Evolutionary conservation across 2,113 vertebrate genomes (phyloP).

Genomic region (Trinectes maculatus): DNA sequence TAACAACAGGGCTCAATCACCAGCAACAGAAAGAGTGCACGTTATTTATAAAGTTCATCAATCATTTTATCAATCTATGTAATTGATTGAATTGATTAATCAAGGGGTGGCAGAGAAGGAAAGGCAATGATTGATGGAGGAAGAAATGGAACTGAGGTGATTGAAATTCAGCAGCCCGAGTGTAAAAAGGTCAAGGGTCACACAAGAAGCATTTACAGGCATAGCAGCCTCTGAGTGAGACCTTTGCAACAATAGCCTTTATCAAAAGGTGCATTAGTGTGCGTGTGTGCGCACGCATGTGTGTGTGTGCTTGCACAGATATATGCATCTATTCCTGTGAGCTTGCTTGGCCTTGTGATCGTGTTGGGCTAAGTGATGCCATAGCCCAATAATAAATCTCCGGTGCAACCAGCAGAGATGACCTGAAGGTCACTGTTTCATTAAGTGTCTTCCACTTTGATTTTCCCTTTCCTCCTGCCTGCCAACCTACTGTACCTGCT

Average conservation of each 20-base stretch:
- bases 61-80: constrained; percentile 63
- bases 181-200: constrained; percentile 65
- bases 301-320: neutral
- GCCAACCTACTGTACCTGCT: constrained; percentile 14
- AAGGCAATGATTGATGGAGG: constrained; percentile 60
- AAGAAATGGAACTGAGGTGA: constrained; percentile 25
- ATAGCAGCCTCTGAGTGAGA: constrained; percentile 4
- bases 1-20: constrained; percentile 27
- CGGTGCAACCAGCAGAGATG: constrained; percentile 60
- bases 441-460: constrained; percentile 80
- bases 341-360: constrained; percentile 61
- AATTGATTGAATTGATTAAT: constrained; percentile 67
- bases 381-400: constrained; percentile 78
- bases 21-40: constrained; percentile 10
- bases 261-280: constrained; percentile 8
- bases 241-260: constrained; percentile 34
- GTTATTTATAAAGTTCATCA: constrained; percentile 44
- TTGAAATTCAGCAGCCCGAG: constrained; percentile 58
- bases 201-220: constrained; percentile 40
- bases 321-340: constrained; percentile 30
- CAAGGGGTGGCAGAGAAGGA: constrained; percentile 36
- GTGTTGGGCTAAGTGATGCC: constrained; percentile 65
- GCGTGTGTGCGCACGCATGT: neutral
- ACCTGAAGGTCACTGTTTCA: constrained; percentile 80
- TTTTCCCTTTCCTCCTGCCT: constrained; percentile 59